Evolutionary conservation across 2,113 vertebrate species (phyloP), one percentile per base, ranked within the genome.

Genomic region (Aphyosemion australe): DNA sequence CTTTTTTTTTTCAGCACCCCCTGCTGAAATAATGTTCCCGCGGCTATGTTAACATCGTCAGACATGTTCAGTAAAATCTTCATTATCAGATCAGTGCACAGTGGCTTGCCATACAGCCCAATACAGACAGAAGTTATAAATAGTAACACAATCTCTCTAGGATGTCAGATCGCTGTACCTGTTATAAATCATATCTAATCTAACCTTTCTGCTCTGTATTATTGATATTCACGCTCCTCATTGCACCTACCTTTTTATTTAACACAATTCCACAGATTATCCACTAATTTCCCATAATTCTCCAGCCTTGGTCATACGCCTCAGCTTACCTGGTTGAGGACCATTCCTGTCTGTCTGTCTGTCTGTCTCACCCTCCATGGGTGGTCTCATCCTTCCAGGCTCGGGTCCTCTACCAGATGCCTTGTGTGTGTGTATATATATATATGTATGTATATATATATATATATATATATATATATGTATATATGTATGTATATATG

Each of bases 281-380:
- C 39, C 47, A 20, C 43, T 32, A 5, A 32, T 32, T 82, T 84
- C 74, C 37, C 69, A 65, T 57, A 65, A 73, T 56, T 56, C 62
- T 52, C 43, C 48, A 70, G 63, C 84, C 76, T 65, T n/a, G 49
- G 75, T 91, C 90, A 91, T 87, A 90, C 83, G 87, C 69, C 48
- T 39, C 64, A 63, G 86, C 86, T 91, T 89, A 88, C 63, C 59
- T 56, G 59, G 59, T 70, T 69, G 52, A 72, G 49, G 32, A 56
- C 52, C 18, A 34, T 45, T 52, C 59, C 18, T 62, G 65, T 66
- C 59, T 39, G 53, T 58, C 59, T 46, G 31, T n/a, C n/a, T n/a
- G n/a, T n/a, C n/a, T n/a, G n/a, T n/a, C n/a, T n/a, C n/a, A n/a
- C n/a, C n/a, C n/a, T n/a, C n/a, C n/a, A n/a, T n/a, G n/a, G n/a